A percentile compares a stretch with the other conserved stretches of the same genome.
Evolutionary conservation across 2,888 invertebrate species (phyloP).

Genomic region (Aphidius colemani): DNA sequence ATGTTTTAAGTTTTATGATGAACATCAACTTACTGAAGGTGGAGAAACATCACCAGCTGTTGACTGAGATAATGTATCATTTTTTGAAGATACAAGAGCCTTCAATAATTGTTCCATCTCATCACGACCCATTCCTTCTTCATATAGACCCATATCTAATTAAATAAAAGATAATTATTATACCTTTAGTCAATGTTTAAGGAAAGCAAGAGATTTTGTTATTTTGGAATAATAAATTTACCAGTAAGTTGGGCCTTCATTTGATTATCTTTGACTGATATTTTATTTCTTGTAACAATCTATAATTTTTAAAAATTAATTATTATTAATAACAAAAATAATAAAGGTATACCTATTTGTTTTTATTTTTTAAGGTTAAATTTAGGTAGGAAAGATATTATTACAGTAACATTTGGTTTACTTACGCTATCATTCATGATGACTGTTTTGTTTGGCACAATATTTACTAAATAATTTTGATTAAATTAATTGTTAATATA

Average conservation of each 20-base stretch:
- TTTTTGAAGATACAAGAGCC: constrained; percentile 37
- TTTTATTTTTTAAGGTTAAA: too few relatives aligned
- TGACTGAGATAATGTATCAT: background rate
- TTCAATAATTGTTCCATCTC: constrained; percentile 41
- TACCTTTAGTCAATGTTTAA: too few relatives aligned
- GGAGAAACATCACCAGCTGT: background rate
- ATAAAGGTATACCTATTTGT: too few relatives aligned
- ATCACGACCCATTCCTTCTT: constrained; percentile 32
- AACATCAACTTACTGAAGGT: background rate
- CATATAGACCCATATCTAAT: constrained; percentile 41
- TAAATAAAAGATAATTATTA: background rate
- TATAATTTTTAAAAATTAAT: too few relatives aligned
- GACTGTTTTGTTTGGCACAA: too few relatives aligned
- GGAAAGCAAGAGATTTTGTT: background rate
- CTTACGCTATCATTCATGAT: too few relatives aligned
- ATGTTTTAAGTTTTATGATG: too few relatives aligned
- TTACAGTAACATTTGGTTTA: too few relatives aligned
- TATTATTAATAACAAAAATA: too few relatives aligned
- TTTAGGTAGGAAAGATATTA: too few relatives aligned
- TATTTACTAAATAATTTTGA: too few relatives aligned
- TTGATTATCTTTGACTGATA: constrained; percentile 11
- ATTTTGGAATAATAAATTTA: constrained; percentile 22
- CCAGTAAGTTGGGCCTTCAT: constrained; percentile 38
- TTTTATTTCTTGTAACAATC: background rate
- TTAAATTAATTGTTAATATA: too few relatives aligned